Percentiles rank a stretch among this genome's conserved stretches.
Evolutionary conservation across 2,113 vertebrate species (phyloP).

Genomic region (Hypocryptadius cinnamomeus): DNA sequence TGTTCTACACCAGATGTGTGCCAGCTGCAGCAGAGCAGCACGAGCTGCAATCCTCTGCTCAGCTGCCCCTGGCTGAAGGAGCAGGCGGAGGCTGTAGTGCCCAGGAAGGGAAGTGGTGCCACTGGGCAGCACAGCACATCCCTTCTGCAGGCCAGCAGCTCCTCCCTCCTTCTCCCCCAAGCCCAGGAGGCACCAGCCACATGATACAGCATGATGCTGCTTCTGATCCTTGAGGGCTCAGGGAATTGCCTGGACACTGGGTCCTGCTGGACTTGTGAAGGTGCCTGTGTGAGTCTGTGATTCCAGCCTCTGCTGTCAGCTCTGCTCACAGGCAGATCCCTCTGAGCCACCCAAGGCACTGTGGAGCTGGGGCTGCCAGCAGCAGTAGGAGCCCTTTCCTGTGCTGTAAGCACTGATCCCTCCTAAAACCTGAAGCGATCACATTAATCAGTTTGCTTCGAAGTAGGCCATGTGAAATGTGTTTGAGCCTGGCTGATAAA

Average conservation of each 20-base stretch:
- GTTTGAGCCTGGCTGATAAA: conserved; percentile 48
- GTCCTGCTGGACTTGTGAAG: not conserved
- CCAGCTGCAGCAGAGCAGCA: not conserved
- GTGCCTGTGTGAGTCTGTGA: not conserved
- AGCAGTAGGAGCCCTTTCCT: not conserved
- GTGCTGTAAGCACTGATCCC: conserved; percentile 14
- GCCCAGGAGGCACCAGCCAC: not conserved
- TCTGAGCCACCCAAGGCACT: not conserved
- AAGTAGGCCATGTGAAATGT: conserved; percentile 54
- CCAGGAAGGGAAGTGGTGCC: accelerated
- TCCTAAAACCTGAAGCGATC: conserved; percentile 48
- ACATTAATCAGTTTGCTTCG: conserved; percentile 44
- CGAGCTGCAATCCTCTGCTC: accelerated
- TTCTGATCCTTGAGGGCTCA: not conserved
- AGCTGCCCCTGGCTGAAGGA: not conserved
- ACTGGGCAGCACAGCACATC: not conserved
- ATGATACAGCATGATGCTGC: not conserved
- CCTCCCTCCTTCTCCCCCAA: not conserved
- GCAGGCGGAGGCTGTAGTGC: accelerated
- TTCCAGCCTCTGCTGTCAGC: not conserved
- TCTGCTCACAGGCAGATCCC: not conserved
- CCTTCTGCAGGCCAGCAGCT: not conserved
- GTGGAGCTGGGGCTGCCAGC: not conserved
- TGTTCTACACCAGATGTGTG: not conserved
- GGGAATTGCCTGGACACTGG: not conserved